These are phyloP conservation scores for Sarcophaga rosellei DNA, from an alignment of 2,888 invertebrate genomes.

Conservation along the genomic window DNA sequence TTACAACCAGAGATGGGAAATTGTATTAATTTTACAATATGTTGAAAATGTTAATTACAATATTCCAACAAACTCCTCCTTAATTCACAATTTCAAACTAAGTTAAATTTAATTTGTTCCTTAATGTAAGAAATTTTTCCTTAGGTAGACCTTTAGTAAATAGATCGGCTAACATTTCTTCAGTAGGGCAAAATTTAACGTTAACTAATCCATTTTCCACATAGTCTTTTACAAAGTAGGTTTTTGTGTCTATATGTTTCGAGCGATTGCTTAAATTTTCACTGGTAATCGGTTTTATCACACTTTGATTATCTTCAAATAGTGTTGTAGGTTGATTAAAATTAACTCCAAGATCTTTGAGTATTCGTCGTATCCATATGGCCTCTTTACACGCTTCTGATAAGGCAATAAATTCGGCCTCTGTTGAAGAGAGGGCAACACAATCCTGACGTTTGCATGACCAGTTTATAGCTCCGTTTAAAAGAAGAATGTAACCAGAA, in stretches of 20 bases:
- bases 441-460: constrained; percentile 72
- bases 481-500: constrained; percentile 72
- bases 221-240: too few relatives aligned
- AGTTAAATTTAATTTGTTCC: constrained; percentile 21
- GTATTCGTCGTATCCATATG: constrained; percentile 47
- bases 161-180: neutral
- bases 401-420: constrained; percentile 69
- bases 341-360: too few relatives aligned
- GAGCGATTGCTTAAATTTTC: too few relatives aligned
- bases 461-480: constrained; percentile 72
- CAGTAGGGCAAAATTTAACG: constrained; percentile 35
- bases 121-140: constrained; percentile 12
- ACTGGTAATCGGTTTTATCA: too few relatives aligned
- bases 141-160: constrained; percentile 17
- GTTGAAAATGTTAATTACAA: too few relatives aligned
- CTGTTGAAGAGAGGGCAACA: constrained; percentile 70
- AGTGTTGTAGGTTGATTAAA: too few relatives aligned
- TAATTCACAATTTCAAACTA: constrained; percentile 37
- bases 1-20: too few relatives aligned
- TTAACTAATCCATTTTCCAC: too few relatives aligned
- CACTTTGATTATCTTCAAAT: too few relatives aligned
- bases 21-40: too few relatives aligned
- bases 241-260: too few relatives aligned
- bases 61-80: constrained; percentile 38
- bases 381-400: constrained; percentile 71